Conservation (phyloP, 2,113 vertebrate genomes). For the Serinus canaria region DNA sequence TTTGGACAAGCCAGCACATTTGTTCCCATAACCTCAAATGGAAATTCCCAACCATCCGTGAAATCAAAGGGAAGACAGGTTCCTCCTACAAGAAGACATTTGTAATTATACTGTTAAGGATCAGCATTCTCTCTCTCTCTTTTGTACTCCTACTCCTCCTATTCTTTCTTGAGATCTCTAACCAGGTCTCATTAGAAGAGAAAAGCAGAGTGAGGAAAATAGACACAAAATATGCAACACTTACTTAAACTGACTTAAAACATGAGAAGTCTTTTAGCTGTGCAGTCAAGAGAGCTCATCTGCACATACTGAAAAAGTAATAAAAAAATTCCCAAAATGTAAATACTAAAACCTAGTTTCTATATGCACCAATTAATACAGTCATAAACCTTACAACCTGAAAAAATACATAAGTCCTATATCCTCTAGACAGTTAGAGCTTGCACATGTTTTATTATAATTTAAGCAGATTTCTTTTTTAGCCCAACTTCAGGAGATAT, state of each 20-base stretch:
- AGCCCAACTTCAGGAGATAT: not conserved
- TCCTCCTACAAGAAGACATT: slow-evolving; percentile 47
- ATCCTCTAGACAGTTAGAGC: not conserved
- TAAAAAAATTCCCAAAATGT: not conserved
- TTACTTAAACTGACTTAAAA: not conserved
- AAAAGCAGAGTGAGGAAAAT: not conserved
- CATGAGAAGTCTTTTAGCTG: not conserved
- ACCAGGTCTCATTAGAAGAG: not conserved
- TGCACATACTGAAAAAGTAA: not conserved
- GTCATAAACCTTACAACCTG: not conserved
- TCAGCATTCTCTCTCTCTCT: slow-evolving; percentile 3
- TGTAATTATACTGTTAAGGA: slow-evolving; percentile 45
- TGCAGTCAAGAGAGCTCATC: not conserved
- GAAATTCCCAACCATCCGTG: slow-evolving; percentile 49
- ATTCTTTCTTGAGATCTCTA: slow-evolving; percentile 20
- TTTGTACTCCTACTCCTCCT: slow-evolving; percentile 25
- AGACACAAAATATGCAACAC: not conserved
- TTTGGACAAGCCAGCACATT: slow-evolving; percentile 35
- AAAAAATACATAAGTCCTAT: not conserved
- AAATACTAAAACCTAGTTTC: not conserved
- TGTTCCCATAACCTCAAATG: slow-evolving; percentile 46
- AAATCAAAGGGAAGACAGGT: slow-evolving; percentile 52
- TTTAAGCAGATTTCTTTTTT: not conserved
- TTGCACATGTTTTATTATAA: not conserved
- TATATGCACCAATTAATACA: not conserved